A percentile compares a stretch with the other conserved stretches of the same genome.
These are phyloP conservation scores for Smittia aterrima DNA, from an alignment of 2,888 invertebrate genomes.

Conservation along the genomic window DNA sequence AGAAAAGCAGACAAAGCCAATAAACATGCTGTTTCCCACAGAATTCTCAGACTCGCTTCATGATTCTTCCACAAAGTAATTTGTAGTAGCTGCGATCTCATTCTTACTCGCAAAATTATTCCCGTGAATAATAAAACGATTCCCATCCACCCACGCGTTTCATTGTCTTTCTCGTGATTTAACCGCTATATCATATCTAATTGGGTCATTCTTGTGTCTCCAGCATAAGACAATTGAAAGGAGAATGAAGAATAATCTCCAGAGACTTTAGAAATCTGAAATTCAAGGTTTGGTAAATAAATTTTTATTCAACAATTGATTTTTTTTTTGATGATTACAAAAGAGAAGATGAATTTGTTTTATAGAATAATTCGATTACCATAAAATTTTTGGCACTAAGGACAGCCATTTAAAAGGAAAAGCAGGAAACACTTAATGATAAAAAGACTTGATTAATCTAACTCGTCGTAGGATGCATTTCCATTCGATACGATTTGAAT, in stretches of 20 bases:
- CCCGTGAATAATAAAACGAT: neutral
- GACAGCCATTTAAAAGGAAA: neutral
- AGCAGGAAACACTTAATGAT: neutral
- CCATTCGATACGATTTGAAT: constrained; percentile 34
- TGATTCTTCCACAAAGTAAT: neutral
- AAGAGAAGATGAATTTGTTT: neutral
- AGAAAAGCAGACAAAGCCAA: neutral
- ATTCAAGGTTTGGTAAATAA: constrained; percentile 3
- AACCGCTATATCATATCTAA: neutral
- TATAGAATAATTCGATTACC: neutral
- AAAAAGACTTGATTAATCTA: constrained; percentile 10
- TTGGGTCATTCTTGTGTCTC: no score
- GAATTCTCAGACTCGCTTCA: neutral
- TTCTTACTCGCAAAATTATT: neutral
- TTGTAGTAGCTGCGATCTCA: neutral
- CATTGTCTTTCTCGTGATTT: neutral
- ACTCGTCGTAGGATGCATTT: neutral
- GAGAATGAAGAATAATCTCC: neutral
- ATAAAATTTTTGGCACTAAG: neutral
- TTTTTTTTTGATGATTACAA: constrained; percentile 3
- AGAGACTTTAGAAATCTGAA: no score
- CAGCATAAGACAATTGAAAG: no score
- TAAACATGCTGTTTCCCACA: constrained; percentile 33
- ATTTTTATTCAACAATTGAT: neutral
- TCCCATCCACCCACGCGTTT: no score